Base-by-base conservation (phyloP, 2,888 invertebrate species). In the Pseudoips prasinana region DNA sequence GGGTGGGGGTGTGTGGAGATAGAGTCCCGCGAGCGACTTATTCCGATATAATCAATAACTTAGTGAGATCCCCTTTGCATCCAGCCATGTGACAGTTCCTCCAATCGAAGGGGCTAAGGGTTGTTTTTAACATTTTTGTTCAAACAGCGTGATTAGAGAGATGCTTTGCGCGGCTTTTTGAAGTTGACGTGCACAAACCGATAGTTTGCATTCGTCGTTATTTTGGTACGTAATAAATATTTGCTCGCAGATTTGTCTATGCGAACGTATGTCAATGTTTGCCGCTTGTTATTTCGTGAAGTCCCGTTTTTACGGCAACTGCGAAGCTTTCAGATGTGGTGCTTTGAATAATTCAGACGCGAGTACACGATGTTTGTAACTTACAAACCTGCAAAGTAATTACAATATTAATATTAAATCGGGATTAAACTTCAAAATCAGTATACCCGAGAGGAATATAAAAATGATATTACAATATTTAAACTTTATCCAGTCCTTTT, bases 31-130 rank as follows among this genome's bases (percentile, higher is more conserved):
- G 63, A 70, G 74, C 81, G 86, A 85, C 87, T 87, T 88, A 88
- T 88, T 88, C 82, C 89, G 79, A 89, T 89, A 89, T 89, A 89
- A 89, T 89, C 89, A 88, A 89, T 89, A 89, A 89, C 88, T 87
- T 86, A 87, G 85, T 80, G 75, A 83, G 85, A 88, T 88, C 87
- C 88, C 87, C 87, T 88, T 88, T 87, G 87, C 88, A 87, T 88
- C 83, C 83, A 80, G 69, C 73, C 79, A 73, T 77, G 86, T 86
- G 88, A 87, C 88, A 88, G 85, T 84, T 84, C 72, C 74, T 77
- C 72, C 82, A 76, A 83, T 80, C 83, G 81, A 74, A 75, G 57
- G 50, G 51, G 60, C 73, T 71, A 76, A 80, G 78, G 81, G 57
- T 77, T 76, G 58, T 42, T 79, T 78, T 72, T 60, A 69, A 72